These are phyloP conservation scores for Lycocerus yunnanus DNA, from an alignment of 2,888 invertebrate species.

Conservation along the genomic window DNA sequence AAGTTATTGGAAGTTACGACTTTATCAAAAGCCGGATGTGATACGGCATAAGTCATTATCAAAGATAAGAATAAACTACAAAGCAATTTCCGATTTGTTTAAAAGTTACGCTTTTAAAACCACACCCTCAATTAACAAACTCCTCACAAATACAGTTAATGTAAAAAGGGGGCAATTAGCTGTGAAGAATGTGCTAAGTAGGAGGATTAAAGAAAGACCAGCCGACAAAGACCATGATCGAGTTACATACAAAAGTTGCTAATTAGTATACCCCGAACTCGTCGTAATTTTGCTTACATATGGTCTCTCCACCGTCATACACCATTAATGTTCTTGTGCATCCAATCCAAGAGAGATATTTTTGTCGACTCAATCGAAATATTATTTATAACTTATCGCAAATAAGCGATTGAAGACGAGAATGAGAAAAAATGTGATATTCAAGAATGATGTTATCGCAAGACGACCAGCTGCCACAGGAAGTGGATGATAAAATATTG, in stretches of 20 bases:
- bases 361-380: background rate
- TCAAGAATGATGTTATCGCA: conserved; percentile 19
- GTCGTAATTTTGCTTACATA: conserved; percentile 11
- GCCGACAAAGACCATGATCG: conserved; percentile 24
- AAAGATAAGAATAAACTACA: background rate
- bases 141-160: conserved; percentile 9
- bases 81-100: background rate
- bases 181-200: conserved; percentile 11
- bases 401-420: conserved; percentile 12
- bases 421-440: conserved; percentile 20
- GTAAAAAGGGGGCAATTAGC: conserved; percentile 16
- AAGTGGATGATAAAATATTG: conserved; percentile 40
- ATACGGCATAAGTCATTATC: background rate
- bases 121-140: conserved; percentile 19
- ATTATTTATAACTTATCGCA: conserved; percentile 15
- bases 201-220: conserved; percentile 6
- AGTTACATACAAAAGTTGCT: conserved; percentile 22
- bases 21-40: background rate
- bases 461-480: conserved; percentile 35
- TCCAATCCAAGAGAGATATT: background rate
- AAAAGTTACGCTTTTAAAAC: background rate
- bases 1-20: no score
- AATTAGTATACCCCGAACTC: conserved; percentile 20
- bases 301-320: background rate
- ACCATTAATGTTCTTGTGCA: background rate